A percentile compares a stretch with the other conserved stretches of the same genome.
These are phyloP conservation scores for Aurelia aurita DNA, from an alignment of 30 jellyfish, hydroid and myxozoan species.

Conservation along the genomic window DNA sequence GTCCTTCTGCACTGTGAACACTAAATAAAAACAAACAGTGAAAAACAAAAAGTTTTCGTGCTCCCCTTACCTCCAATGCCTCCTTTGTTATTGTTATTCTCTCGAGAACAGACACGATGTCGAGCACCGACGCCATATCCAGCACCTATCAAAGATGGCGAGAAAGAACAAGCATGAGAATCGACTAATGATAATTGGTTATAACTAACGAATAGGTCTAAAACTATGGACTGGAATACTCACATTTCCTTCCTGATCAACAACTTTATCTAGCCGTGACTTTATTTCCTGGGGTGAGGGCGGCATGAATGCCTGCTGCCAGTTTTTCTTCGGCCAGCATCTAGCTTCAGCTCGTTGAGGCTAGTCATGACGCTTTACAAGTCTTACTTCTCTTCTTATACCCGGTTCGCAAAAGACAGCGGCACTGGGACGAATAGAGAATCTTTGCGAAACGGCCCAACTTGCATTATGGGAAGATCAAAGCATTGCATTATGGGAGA, in stretches of 20 bases:
- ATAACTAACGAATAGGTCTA: not conserved
- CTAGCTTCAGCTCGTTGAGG: conserved; percentile 78
- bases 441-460: conserved; percentile 42
- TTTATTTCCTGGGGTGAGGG: conserved; percentile 99
- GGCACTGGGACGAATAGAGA: conserved; percentile 83
- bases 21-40: no score
- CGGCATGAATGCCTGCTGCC: conserved; percentile 98
- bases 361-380: conserved; percentile 81
- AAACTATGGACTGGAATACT: conserved; percentile 11
- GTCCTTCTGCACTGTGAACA: no score
- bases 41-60: no score
- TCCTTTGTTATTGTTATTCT: conserved; percentile 80
- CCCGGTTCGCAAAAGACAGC: conserved; percentile 71
- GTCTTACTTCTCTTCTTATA: conserved; percentile 78
- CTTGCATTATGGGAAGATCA: conserved; percentile 40
- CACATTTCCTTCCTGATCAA: conserved; percentile 98
- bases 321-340: conserved; percentile 78
- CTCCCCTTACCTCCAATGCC: conserved; percentile 88
- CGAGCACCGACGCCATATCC: conserved; percentile 94
- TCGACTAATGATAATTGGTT: conserved; percentile 6
- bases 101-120: conserved; percentile 88
- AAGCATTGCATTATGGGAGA: conserved; percentile 25
- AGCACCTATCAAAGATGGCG: conserved; percentile 94
- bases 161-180: conserved; percentile 33
- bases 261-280: conserved; percentile 98